Conservation (phyloP, 1,140 invertebrate genomes). For the Camponotus floridanus region DNA sequence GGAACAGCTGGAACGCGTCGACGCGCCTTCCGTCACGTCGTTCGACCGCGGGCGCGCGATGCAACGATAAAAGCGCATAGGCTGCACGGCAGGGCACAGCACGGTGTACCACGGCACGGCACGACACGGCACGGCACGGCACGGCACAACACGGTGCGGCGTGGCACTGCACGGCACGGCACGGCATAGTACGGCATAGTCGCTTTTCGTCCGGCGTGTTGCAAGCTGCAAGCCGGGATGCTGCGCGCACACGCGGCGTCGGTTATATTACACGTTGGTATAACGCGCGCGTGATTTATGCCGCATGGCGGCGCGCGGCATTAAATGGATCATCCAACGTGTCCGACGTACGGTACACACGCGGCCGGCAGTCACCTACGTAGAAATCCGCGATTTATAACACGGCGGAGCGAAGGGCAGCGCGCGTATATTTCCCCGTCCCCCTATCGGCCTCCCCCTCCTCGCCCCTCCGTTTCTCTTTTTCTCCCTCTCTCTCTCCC, state of each 20-base stretch:
- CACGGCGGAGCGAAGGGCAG: constrained; percentile 70
- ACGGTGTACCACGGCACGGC: not conserved
- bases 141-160: not conserved
- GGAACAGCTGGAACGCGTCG: constrained; percentile 2
- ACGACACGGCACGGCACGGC: not conserved
- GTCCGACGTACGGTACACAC: constrained; percentile 74
- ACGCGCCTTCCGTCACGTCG: constrained; percentile 21
- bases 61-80: constrained; percentile 31
- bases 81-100: not conserved
- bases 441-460: not conserved
- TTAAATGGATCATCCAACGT: constrained; percentile 77
- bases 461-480: constrained; percentile 23
- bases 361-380: constrained; percentile 72
- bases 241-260: constrained; percentile 67
- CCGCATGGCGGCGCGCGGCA: constrained; percentile 73
- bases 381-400: constrained; percentile 78
- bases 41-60: constrained; percentile 33
- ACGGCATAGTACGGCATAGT: not conserved
- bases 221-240: constrained; percentile 17
- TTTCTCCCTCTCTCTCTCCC: constrained; percentile 31
- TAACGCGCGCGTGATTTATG: constrained; percentile 78
- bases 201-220: constrained; percentile 45
- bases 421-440: constrained; percentile 62
- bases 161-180: not conserved
- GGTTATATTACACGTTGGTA: constrained; percentile 78